Conservation (phyloP, 2,113 vertebrate species). For the Beaufortia kweichowensis region DNA sequence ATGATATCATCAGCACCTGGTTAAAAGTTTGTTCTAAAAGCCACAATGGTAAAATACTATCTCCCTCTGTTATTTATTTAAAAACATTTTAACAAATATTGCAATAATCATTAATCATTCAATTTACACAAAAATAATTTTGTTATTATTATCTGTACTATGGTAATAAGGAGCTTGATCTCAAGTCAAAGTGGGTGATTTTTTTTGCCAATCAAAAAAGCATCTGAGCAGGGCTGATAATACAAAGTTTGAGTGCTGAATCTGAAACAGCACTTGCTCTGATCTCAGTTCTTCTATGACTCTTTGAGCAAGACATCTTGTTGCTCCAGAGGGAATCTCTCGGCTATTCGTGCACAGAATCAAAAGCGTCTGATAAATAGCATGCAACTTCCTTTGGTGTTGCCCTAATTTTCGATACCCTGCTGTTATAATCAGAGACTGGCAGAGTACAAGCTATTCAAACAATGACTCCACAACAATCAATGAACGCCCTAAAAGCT, state of each 20-base stretch:
- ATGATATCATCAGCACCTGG: too few species aligned
- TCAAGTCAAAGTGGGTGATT: too few species aligned
- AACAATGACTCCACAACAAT: constrained; percentile 47
- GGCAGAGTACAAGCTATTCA: constrained; percentile 5
- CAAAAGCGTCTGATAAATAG: background rate
- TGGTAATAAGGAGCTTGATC: too few species aligned
- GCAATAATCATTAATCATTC: too few species aligned
- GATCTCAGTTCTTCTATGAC: background rate
- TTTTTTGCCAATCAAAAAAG: background rate
- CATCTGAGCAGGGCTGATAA: too few species aligned
- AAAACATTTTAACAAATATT: too few species aligned
- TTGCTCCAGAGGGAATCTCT: background rate
- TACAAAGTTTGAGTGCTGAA: too few species aligned
- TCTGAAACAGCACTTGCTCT: background rate
- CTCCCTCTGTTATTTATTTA: too few species aligned
- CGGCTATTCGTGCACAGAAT: background rate
- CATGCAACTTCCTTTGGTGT: constrained; percentile 11
- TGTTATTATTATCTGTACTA: too few species aligned
- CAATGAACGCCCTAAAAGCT: constrained; percentile 34
- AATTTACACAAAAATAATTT: too few species aligned
- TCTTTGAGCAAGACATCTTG: constrained; percentile 9
- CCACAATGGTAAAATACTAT: too few species aligned
- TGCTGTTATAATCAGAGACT: constrained; percentile 42
- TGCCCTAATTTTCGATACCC: constrained; percentile 4
- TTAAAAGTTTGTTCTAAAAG: too few species aligned